Evolutionary conservation across 1,140 invertebrate species (phyloP), one percentile per base, ranked within the genome.

Genomic region (Drosophila kepulauana): DNA sequence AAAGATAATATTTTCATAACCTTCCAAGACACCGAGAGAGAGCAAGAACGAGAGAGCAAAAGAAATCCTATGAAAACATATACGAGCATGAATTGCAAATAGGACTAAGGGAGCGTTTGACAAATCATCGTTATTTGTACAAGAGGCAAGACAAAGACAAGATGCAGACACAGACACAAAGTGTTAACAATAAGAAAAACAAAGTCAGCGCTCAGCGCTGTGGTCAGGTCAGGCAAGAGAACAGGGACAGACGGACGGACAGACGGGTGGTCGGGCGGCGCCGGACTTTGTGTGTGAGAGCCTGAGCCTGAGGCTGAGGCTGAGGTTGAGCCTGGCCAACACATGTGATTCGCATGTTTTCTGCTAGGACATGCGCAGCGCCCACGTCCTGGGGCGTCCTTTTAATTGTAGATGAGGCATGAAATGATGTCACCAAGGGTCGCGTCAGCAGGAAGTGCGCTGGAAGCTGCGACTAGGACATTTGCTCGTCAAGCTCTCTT

Each of bases 151-250:
- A 41, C 64, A 33, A 51, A 82, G 72, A 79, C 71, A 74, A 77
- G 79, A 87, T 48, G 62, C 43, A 56, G 33, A 58, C 54, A 57
- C 49, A 48, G 48, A 45, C 49, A 75, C 75, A 79, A 81, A 89
- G 78, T 81, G 78, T 89, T 89, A 89, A 89, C 85, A 89, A 89
- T 89, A 89, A 85, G 85, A 89, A 89, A 73, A 89, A 89, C 81
- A 88, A 78, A 68, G 75, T 54, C 58, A 64, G 49, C 59, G 73
- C 20, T 49, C 1, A 41, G 41, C 30, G 25, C 7, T 38, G 52
- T 56, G 52, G 62, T 58, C 58, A 49, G 58, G 6, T 38, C 54
- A 49, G 62, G 13, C 62, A 16, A 48, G 54, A 25, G n/a, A 30
- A 58, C 15, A 11, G 38, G 16, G 15, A 41, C 54, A 5, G 7